These are phyloP conservation scores for Cynopterus brachyotis DNA, from an alignment of 2,113 vertebrate species.

Conservation along the genomic window DNA sequence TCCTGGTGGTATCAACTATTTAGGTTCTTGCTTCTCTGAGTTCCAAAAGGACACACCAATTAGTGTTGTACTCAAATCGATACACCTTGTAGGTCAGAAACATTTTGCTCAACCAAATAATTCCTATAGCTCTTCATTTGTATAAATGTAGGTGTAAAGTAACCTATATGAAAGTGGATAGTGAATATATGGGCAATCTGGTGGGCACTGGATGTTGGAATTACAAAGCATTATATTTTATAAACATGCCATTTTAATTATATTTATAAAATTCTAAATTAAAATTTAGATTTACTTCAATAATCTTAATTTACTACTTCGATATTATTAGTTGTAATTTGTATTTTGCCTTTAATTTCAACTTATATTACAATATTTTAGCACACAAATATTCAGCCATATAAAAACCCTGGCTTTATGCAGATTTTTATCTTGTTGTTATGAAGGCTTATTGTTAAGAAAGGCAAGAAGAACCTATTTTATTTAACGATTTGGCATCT, in stretches of 20 bases:
- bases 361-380: constrained; percentile 27
- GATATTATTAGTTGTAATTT: not conserved
- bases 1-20: not conserved
- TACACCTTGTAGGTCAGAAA: not conserved
- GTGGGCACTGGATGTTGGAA: not conserved
- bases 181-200: not conserved
- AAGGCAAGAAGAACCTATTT: not conserved
- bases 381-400: not conserved
- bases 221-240: not conserved
- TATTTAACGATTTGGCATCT: not conserved
- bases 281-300: constrained; percentile 1
- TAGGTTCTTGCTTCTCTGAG: not conserved
- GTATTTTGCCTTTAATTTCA: not conserved
- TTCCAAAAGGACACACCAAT: not conserved
- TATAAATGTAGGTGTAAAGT: not conserved
- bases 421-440: not conserved
- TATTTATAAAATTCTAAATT: not conserved
- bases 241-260: constrained; percentile 24
- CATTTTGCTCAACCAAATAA: not conserved
- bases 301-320: not conserved
- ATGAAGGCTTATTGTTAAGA: not conserved
- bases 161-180: not conserved
- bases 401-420: constrained; percentile 4
- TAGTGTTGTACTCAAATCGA: not conserved
- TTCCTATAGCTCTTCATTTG: not conserved